phyloP scores from a whole-genome alignment of 2,113 vertebrate species.

The Gobiocypris rarus region DNA sequence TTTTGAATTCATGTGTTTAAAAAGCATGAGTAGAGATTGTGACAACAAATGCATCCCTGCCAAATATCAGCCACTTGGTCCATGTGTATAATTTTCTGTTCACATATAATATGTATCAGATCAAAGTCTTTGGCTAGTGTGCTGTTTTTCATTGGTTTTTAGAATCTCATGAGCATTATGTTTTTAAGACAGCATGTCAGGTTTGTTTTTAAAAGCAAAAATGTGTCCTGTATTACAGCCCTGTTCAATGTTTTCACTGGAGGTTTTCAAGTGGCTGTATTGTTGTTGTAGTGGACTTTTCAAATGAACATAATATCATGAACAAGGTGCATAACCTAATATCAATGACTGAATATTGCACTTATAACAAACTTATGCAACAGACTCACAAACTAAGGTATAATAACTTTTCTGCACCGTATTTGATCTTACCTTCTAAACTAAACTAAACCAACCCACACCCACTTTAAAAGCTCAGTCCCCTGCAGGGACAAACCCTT shows the following conservation, averaged over 20 bases:
- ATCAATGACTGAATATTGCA: neutral
- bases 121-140: neutral
- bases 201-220: too few species aligned
- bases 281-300: too few species aligned
- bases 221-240: too few species aligned
- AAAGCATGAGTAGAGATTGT: too few species aligned
- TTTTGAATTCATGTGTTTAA: too few species aligned
- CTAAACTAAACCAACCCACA: neutral
- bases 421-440: neutral
- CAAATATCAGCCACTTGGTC: neutral
- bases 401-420: neutral
- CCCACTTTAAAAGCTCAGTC: neutral
- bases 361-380: neutral
- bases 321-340: neutral
- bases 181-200: neutral
- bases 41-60: neutral
- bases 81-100: neutral
- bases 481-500: neutral
- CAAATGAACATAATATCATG: neutral
- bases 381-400: too few species aligned
- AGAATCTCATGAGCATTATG: neutral
- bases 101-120: neutral
- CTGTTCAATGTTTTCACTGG: too few species aligned
- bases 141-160: neutral
- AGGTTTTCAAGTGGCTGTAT: too few species aligned